Evolutionary conservation across 2,113 vertebrate genomes (phyloP).

Genomic region (Sardina pilchardus): DNA sequence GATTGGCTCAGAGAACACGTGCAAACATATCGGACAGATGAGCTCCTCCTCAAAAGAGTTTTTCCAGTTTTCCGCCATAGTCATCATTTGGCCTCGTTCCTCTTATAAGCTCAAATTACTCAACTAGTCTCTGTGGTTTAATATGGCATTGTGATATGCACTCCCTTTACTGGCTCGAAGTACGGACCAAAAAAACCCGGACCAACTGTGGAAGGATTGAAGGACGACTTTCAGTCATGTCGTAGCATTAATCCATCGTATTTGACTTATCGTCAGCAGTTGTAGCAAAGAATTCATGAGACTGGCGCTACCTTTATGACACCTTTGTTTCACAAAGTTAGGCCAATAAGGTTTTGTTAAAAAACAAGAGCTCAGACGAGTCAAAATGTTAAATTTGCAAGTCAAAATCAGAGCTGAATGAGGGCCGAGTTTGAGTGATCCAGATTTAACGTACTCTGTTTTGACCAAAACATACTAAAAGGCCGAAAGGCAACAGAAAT

Average conservation of each 20-base stretch:
- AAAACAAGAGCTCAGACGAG: background rate
- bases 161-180: background rate
- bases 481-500: background rate
- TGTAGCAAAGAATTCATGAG: background rate
- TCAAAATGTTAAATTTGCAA: background rate
- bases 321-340: background rate
- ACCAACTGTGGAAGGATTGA: background rate
- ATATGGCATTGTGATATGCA: background rate
- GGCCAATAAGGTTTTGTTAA: background rate
- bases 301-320: background rate
- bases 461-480: background rate
- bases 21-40: conserved; percentile 95
- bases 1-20: conserved; percentile 94
- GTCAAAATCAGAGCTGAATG: background rate
- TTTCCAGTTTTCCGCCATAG: conserved; percentile 81
- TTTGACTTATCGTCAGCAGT: background rate
- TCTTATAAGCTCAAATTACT: background rate
- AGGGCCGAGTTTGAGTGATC: background rate
- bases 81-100: background rate
- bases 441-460: background rate
- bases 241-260: background rate
- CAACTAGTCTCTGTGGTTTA: background rate
- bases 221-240: background rate
- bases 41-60: conserved; percentile 99
- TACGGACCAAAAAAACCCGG: background rate